phyloP scores from a whole-genome alignment of 2,888 invertebrate genomes.

The Hartigia nigra region DNA sequence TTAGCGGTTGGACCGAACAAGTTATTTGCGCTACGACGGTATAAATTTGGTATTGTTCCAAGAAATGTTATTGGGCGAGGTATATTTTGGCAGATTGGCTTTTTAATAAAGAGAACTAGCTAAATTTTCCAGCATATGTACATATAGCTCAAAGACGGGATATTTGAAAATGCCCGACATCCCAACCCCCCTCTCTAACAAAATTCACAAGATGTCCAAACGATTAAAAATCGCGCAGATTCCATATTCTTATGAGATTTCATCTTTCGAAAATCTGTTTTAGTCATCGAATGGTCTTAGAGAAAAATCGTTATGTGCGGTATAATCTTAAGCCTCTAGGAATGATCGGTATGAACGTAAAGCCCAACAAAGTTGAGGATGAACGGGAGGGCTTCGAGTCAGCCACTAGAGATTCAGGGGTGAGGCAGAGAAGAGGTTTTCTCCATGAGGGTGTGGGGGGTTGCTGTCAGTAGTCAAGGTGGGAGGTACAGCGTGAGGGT shows the following conservation, averaged over 20 bases:
- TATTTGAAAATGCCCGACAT: not conserved
- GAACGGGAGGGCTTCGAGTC: not conserved
- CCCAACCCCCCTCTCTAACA: rapidly evolving
- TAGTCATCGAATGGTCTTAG: not conserved
- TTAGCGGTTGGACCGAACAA: not conserved
- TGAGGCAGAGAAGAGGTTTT: not conserved
- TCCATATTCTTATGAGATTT: not conserved
- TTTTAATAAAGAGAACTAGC: slow-evolving; percentile 38
- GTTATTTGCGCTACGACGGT: not conserved
- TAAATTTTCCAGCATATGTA: not conserved
- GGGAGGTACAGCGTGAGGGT: not conserved
- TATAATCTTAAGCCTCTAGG: not conserved
- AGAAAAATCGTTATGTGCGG: not conserved
- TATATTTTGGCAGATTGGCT: slow-evolving; percentile 38
- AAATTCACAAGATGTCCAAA: not conserved
- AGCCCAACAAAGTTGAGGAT: not conserved
- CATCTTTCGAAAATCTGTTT: not conserved
- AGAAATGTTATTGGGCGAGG: slow-evolving; percentile 38
- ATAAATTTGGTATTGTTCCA: slow-evolving; percentile 42
- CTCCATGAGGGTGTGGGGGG: not conserved
- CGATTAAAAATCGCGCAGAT: not conserved
- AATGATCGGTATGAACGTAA: not conserved
- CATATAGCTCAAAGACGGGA: not conserved
- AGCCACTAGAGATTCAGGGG: not conserved
- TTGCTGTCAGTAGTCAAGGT: not conserved